These are phyloP conservation scores for Chlorodrepanis virens DNA, from an alignment of 2,113 vertebrate genomes.

Conservation along the genomic window DNA sequence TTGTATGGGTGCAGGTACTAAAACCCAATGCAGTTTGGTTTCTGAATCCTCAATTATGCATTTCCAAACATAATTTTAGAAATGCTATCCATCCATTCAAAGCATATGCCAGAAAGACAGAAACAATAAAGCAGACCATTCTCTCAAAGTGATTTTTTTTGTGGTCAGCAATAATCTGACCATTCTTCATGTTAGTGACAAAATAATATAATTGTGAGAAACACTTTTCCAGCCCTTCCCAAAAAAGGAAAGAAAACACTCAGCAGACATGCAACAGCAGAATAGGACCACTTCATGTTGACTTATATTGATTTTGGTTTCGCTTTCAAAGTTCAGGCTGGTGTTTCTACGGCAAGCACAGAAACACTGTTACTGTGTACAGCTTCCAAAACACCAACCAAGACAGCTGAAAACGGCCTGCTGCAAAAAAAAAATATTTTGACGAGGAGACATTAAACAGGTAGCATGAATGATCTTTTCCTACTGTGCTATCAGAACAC, in stretches of 20 bases:
- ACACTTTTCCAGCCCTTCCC: background rate
- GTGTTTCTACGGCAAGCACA: background rate
- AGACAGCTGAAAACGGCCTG: background rate
- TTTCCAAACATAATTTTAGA: background rate
- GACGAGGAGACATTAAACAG: background rate
- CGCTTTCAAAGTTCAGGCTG: background rate
- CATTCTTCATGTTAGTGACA: background rate
- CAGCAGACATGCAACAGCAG: background rate
- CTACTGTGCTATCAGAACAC: background rate
- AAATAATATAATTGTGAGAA: slow-evolving; percentile 13
- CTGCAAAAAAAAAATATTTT: background rate
- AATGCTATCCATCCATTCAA: background rate
- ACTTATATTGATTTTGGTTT: background rate
- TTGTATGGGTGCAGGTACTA: background rate
- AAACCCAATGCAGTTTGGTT: background rate
- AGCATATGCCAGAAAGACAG: background rate
- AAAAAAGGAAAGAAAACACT: slow-evolving; percentile 4
- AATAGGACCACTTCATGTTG: background rate
- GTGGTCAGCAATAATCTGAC: background rate
- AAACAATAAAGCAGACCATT: background rate
- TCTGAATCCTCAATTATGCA: background rate
- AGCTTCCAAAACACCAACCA: background rate
- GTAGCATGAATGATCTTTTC: background rate
- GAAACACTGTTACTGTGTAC: background rate
- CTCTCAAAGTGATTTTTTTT: background rate